Base-by-base conservation (phyloP, 2,113 vertebrate species). In the Bufo gargarizans region DNA sequence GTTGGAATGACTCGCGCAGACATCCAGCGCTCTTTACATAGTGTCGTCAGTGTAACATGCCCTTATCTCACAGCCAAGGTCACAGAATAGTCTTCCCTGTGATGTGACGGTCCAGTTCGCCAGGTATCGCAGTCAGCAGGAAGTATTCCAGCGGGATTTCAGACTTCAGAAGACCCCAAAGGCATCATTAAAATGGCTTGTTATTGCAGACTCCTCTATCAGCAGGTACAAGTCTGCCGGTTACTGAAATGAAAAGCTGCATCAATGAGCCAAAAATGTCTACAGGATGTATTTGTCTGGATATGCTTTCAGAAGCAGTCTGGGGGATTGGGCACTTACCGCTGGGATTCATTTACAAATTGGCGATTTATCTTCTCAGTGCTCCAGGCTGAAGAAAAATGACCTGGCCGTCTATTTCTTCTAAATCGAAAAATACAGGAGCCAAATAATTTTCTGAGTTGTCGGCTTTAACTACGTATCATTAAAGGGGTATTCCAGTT, bases 21-120 rank as follows among this genome's bases (percentile, higher is more conserved):
- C 61, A 56, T 49, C n/a, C 47, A 19, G 33, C 55, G 49, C 47
- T 20, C 22, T 58, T 19, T 9, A 58, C 56, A 65, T 61, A 63
- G 14, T 22, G 77, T 77, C 67, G 65, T 87, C 77, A 72, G 53
- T 5, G 43, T 87, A 81, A 72, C 50, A 47, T 55, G 33, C 45
- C 77, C 61, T 87, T 33, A 33, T 20, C 14, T 80, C 20, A 11
- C 4, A 22, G 11, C 9, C 43, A 78, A 78, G 85, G 76, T 86
- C 76, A 53, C n/a, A 65, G 10, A 59, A 17, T 56, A 50, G 81
- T 67, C 59, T 33, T 12, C 43, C 1, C 33, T 33, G 22, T 59
- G 45, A 17, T 6, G 81, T 50, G 47, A 22, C 55, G 43, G 55
- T 16, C 22, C 17, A 22, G 1, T 20, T 53, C 22, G 50, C 45